Evolutionary conservation across 2,113 vertebrate genomes (phyloP).

Genomic region (Callipepla squamata): DNA sequence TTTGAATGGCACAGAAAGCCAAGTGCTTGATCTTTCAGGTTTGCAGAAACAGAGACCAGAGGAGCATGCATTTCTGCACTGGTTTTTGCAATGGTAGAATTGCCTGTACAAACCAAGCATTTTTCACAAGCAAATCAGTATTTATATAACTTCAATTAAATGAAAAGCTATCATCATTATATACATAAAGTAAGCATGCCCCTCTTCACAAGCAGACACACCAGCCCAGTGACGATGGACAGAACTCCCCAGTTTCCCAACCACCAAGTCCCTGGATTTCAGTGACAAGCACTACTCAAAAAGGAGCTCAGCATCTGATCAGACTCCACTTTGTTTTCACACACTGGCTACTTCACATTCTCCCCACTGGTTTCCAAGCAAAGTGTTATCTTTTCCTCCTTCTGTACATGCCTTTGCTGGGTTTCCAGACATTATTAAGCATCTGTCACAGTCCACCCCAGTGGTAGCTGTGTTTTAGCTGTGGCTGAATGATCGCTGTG

Average conservation of each 20-base stretch:
- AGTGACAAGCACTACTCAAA: background rate
- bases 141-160: background rate
- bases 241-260: background rate
- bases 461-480: constrained; percentile 33
- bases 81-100: background rate
- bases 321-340: background rate
- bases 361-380: background rate
- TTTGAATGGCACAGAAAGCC: background rate
- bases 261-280: background rate
- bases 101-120: background rate
- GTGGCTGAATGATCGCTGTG: constrained; percentile 41
- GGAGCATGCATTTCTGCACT: background rate
- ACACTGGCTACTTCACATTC: background rate
- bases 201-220: background rate
- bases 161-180: background rate
- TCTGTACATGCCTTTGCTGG: background rate
- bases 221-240: background rate
- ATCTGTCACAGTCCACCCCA: constrained; percentile 42
- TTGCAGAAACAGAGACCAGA: background rate
- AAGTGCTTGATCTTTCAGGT: background rate
- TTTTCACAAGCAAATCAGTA: background rate
- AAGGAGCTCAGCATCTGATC: background rate
- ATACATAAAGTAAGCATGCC: background rate
- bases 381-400: background rate
- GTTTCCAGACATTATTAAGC: constrained; percentile 47